Conservation (phyloP, 1,140 invertebrate genomes). For the Bombus haemorrhoidalis region DNA sequence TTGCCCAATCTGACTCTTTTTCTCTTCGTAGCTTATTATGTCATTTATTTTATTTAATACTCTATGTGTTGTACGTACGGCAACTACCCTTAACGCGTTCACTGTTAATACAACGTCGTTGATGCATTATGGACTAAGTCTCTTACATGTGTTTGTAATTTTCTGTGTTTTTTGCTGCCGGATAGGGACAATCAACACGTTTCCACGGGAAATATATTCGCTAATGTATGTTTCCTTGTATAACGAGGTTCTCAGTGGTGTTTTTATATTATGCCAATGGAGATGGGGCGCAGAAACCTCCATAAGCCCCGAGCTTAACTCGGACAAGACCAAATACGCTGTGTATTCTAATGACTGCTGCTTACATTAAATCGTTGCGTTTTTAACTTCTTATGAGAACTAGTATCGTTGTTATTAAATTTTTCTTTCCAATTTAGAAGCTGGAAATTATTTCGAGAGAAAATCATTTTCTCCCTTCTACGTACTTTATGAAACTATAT, state of each 20-base stretch:
- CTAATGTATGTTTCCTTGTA: neutral
- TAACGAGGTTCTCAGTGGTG: neutral
- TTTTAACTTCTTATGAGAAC: neutral
- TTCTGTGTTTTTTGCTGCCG: neutral
- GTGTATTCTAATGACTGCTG: neutral
- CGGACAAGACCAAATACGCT: neutral
- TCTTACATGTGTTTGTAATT: neutral
- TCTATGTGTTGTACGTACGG: neutral
- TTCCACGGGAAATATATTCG: neutral
- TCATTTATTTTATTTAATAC: slow-evolving; percentile 10
- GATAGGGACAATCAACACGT: neutral
- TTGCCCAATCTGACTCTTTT: neutral
- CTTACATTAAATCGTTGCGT: neutral
- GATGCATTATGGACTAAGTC: too few relatives aligned
- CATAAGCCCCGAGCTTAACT: neutral
- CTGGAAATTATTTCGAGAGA: neutral
- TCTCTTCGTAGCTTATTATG: neutral
- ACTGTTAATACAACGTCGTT: neutral
- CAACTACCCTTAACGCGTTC: neutral
- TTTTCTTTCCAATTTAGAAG: neutral
- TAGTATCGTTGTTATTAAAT: neutral
- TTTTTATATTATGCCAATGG: neutral
- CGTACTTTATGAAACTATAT: neutral
- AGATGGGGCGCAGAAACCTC: neutral
- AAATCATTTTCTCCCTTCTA: neutral